Evolutionary conservation across 2,888 invertebrate species (phyloP).

Genomic region (Helobdella robusta): DNA sequence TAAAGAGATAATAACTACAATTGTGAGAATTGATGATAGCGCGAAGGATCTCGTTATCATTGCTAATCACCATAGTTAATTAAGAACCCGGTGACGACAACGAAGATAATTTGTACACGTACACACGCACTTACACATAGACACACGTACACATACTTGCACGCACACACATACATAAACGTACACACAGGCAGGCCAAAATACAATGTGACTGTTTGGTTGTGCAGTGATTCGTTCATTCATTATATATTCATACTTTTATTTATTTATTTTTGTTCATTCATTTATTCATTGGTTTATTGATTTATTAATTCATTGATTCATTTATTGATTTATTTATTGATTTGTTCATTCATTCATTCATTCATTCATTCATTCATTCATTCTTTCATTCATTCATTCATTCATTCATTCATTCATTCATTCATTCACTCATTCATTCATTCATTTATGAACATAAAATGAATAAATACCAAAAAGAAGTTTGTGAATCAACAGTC

Average conservation of each 20-base stretch:
- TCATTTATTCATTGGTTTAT: slow-evolving; percentile 2
- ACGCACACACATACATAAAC: not conserved
- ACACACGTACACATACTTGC: not conserved
- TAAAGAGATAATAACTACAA: too few species aligned
- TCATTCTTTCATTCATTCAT: not conserved
- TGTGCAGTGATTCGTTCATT: not conserved
- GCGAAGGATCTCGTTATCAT: too few species aligned
- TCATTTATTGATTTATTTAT: slow-evolving; percentile 1
- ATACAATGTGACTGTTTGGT: not conserved
- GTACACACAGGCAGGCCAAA: not conserved
- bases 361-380: slow-evolving; percentile 1
- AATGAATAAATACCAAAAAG: too few species aligned
- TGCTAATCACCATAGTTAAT: too few species aligned
- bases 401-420: slow-evolving; percentile 1
- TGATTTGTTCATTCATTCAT: not conserved
- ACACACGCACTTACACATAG: too few species aligned
- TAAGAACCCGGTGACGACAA: too few species aligned
- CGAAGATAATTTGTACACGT: too few species aligned
- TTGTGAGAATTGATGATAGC: too few species aligned
- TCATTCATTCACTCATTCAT: not conserved
- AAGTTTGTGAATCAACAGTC: too few species aligned
- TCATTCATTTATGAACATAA: not conserved
- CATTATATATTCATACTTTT: not conserved
- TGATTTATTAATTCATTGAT: not conserved
- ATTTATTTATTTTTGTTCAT: not conserved